phyloP scores from a whole-genome alignment of 1,140 invertebrate genomes.

The Lepidurus couesii region DNA sequence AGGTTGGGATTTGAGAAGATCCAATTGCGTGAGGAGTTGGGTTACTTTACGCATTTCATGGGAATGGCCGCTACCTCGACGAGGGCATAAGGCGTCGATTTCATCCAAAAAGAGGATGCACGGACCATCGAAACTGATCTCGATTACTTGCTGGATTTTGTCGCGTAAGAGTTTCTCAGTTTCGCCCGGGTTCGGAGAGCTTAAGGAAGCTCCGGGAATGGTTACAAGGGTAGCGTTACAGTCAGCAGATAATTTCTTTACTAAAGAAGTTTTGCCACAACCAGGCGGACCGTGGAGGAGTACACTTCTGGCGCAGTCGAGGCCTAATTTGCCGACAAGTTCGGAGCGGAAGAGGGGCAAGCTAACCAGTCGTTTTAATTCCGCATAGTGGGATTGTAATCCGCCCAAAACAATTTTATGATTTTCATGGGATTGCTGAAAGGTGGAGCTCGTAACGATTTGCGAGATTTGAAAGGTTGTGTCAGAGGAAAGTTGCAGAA shows the following conservation, averaged over 20 bases:
- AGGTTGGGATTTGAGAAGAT: slow-evolving; percentile 37
- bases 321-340: neutral
- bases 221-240: slow-evolving; percentile 34
- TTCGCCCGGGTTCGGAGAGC: slow-evolving; percentile 33
- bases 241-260: slow-evolving; percentile 39
- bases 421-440: neutral
- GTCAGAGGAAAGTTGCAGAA: neutral
- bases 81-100: slow-evolving; percentile 35
- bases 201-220: slow-evolving; percentile 26
- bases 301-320: slow-evolving; percentile 40
- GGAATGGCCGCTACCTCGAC: slow-evolving; percentile 25
- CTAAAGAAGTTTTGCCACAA: slow-evolving; percentile 51
- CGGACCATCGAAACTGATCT: slow-evolving; percentile 27
- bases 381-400: neutral
- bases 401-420: neutral
- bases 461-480: neutral
- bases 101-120: slow-evolving; percentile 37
- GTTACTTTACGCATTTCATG: slow-evolving; percentile 38
- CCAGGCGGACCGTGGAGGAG: slow-evolving; percentile 51
- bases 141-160: slow-evolving; percentile 35
- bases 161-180: slow-evolving; percentile 31
- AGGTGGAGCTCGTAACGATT: neutral
- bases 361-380: neutral
- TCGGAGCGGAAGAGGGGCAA: neutral
- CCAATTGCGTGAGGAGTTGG: slow-evolving; percentile 44